Conservation (phyloP, 1,140 invertebrate species). For the Bombyx mori region ASM3026992v2 NC_085110.1:11879501-11880000, state of each 20-base stretch:
- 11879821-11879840: constrained; percentile 71
- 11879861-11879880: background rate
- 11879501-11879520: constrained; percentile 29
- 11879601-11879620: constrained; percentile 57
- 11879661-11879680: constrained; percentile 64
- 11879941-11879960: too few species aligned
- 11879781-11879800: constrained; percentile 73
- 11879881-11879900: too few species aligned
- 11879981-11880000: too few species aligned
- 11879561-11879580: constrained; percentile 51
- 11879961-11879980: too few species aligned
- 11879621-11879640: constrained; percentile 65
- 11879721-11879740: constrained; percentile 72
- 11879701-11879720: constrained; percentile 70
- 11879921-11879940: too few species aligned
- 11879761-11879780: constrained; percentile 74
- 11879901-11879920: too few species aligned
- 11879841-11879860: constrained; percentile 33
- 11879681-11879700: constrained; percentile 69
- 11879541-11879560: too few species aligned
- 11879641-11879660: constrained; percentile 64
- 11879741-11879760: constrained; percentile 74
- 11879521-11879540: constrained; percentile 3
- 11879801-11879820: constrained; percentile 73
- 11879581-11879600: constrained; percentile 58